phyloP scores from a whole-genome alignment of 2,113 vertebrate species.

The Todiramphus chloris region DNA sequence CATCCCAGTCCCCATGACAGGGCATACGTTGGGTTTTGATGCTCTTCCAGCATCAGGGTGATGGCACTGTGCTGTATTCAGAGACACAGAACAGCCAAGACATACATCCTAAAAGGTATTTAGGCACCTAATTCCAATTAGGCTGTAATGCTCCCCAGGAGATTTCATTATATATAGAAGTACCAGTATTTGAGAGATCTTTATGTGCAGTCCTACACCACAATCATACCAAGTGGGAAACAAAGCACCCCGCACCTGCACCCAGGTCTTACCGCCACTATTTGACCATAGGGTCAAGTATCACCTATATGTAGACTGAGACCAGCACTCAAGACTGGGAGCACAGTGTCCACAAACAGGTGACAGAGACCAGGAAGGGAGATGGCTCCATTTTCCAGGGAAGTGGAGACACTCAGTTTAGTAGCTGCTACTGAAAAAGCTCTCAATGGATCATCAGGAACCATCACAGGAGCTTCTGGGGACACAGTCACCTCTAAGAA shows the following conservation, averaged over 20 bases:
- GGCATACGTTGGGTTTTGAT: no score
- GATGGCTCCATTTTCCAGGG: not conserved
- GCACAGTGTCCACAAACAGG: fast-evolving
- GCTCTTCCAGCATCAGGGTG: not conserved
- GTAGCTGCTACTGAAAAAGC: not conserved
- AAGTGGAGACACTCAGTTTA: not conserved
- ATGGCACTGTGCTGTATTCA: not conserved
- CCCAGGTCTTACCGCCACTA: not conserved
- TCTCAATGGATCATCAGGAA: not conserved
- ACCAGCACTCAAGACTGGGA: not conserved
- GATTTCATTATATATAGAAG: not conserved
- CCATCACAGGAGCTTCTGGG: not conserved
- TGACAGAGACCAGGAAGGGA: not conserved
- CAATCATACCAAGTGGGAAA: not conserved
- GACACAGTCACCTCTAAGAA: not conserved
- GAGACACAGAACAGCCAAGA: not conserved
- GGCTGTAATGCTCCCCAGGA: not conserved
- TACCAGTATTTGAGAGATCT: not conserved
- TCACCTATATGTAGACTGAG: fast-evolving
- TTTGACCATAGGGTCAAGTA: not conserved
- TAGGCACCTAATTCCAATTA: not conserved
- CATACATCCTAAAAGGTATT: not conserved
- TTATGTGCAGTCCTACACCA: not conserved
- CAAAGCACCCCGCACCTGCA: not conserved
- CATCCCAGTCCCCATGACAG: not conserved